Conservation (phyloP, 1,140 invertebrate species). For the Achatina immaculata region DNA sequence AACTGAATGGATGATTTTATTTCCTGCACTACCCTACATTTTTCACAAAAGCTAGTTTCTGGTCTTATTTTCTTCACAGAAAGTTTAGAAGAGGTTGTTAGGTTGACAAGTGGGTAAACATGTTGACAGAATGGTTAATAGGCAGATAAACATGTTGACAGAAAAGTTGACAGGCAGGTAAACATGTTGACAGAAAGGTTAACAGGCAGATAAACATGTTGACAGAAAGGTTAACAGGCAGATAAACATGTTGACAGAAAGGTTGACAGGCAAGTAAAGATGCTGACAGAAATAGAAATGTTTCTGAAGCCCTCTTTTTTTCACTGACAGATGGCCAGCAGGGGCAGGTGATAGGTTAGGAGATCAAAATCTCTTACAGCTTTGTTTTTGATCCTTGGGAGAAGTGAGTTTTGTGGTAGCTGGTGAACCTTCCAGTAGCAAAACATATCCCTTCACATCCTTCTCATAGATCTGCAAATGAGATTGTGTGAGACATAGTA, state of each 20-base stretch:
- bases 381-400: conserved; percentile 63
- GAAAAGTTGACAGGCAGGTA: background rate
- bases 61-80: background rate
- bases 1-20: background rate
- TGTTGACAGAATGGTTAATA: background rate
- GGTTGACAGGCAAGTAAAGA: too few relatives aligned
- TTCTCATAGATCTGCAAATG: conserved; percentile 65
- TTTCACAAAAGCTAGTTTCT: background rate
- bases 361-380: conserved; percentile 44
- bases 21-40: background rate
- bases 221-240: too few relatives aligned
- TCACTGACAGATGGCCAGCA: background rate
- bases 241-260: too few relatives aligned
- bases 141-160: background rate
- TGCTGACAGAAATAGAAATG: background rate
- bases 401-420: conserved; percentile 64
- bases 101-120: background rate
- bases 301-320: background rate
- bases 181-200: background rate
- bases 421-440: conserved; percentile 60
- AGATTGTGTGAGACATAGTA: too few relatives aligned
- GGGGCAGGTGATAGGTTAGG: background rate
- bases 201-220: background rate
- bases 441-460: conserved; percentile 67
- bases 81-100: background rate